Base-by-base conservation (phyloP, 2,888 invertebrate genomes). In the Pachycephus smyrnensis region DNA sequence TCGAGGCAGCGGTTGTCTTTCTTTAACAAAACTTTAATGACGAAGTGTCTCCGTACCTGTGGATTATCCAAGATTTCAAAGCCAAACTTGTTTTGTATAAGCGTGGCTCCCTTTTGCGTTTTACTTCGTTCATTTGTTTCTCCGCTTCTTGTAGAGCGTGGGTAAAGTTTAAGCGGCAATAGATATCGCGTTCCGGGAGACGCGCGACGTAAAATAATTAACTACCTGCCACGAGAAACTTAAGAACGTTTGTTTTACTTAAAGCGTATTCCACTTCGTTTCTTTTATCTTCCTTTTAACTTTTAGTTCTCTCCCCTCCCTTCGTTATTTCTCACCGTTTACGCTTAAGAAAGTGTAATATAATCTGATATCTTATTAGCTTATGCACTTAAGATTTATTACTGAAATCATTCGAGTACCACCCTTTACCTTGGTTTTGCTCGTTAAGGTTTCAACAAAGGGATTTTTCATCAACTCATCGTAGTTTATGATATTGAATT, bases 241-340 rank as follows among this genome's bases (percentile, higher is more conserved):
- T 85, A 86, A 89, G 88, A 87, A 86, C 88, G 87, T 89, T 89
- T 88, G 88, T 88, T 89, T 87, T 86, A 89, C 86, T 88, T 86
- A 86, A 86, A 86, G 84, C 80, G 77, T 77, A 76, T 73, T 73
- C 77, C 36, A 36, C 55, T 55, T 74, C 36, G 33, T 32, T 37
- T 73, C 30, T 32, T 33, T 33, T 15, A 68, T 79, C 40, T 76
- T 69, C 77, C 77, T 73, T 73, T 77, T 76, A 69, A 74, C 79
- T 33, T 73, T 30, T 40, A 15, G 11, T 37, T 73, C 76, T 71
- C 37, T n/a, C 1, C 23, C 11, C 23, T 55, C 55, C 55, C 55
- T 75, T 32, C 32, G 32, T n/a, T 33, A 71, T 82, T 77, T 79
- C 81, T 79, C 80, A 78, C 75, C 73, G 80, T 80, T 79, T 80